Base-by-base conservation (phyloP, 2,797 vertebrate genomes). In the Melanotaenia maccullochi region DNA sequence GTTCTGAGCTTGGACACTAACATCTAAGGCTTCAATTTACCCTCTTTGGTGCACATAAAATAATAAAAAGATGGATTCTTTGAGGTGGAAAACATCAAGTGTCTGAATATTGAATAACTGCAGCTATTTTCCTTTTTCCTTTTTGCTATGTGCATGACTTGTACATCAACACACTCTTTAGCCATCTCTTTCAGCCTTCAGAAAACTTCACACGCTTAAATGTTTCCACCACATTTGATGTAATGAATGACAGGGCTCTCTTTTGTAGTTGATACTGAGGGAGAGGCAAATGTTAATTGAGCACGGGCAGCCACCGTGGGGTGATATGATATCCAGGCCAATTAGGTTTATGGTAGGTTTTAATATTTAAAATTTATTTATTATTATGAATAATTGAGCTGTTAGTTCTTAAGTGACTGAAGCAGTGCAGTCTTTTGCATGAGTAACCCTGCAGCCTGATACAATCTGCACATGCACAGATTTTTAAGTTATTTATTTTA, bases 61-160 rank as follows among this genome's bases (percentile, higher is more conserved):
- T 77, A 90, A 86, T 88, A 89, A 88, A 88, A 40, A 78, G 83
- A 76, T 63, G 68, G 8, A 1, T 51, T 73, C 63, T 87, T 81
- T 85, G 71, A 83, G 78, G 69, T 74, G 71, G 82, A 83, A 89
- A 90, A 82, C 76, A 72, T 77, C 74, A 77, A 85, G 67, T 60
- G 52, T 64, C 83, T 79, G 49, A 52, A 90, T 89, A 85, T 79
- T 89, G 85, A 89, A 81, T 68, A 75, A 78, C 56, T 58, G 52
- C 66, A 63, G 56, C 70, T 85, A 76, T 88, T 84, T 87, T 67
- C 76, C 80, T 69, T 65, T 42, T 30, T 57, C 47, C 54, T 51
- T 61, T 63, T 57, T 71, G 33, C 49, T 3, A 2, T 18, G 33
- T 13, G 71, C 18, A 35, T 51, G 55, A 32, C 57, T 59, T 52